A percentile compares a stretch with the other conserved stretches of the same genome.
These are phyloP conservation scores for Zaprionus camerounensis DNA, from an alignment of 1,140 invertebrate species.

Conservation along the genomic window DNA sequence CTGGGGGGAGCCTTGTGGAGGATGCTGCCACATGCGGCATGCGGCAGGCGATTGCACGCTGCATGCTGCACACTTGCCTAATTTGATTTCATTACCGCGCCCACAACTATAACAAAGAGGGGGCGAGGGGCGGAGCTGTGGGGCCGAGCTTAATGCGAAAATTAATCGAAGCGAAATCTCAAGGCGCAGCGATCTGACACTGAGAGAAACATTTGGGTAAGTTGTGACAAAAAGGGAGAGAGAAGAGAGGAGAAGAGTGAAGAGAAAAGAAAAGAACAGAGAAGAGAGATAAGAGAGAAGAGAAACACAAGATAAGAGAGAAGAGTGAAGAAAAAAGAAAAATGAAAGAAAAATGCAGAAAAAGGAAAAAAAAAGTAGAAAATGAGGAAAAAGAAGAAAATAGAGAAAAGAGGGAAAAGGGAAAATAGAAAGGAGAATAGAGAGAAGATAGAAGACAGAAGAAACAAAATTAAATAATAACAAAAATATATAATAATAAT, in stretches of 20 bases:
- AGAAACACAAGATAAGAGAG: no score
- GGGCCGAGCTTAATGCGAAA: conserved; percentile 80
- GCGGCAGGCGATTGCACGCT: conserved; percentile 25
- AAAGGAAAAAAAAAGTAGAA: no score
- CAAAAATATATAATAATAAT: no score
- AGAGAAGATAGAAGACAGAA: neutral
- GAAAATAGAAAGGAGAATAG: no score
- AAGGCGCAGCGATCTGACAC: conserved; percentile 23
- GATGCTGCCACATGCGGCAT: conserved; percentile 11
- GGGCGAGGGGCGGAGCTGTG: conserved; percentile 65
- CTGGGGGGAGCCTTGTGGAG: conserved; percentile 1
- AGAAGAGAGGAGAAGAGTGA: neutral
- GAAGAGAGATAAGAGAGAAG: no score
- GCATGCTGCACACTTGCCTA: conserved; percentile 69
- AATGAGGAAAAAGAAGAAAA: no score
- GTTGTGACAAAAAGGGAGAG: neutral
- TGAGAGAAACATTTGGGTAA: conserved; percentile 1
- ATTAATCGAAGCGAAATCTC: conserved; percentile 83
- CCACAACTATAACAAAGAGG: conserved; percentile 64
- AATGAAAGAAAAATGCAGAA: no score
- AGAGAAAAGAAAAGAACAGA: no score
- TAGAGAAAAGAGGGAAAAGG: no score
- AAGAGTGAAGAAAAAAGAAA: no score
- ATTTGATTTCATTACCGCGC: conserved; percentile 84
- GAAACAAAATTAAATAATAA: no score